Percentiles rank a stretch among this genome's conserved stretches.
Evolutionary conservation across 2,888 invertebrate species (phyloP).

Genomic region (Beris morrisii): DNA sequence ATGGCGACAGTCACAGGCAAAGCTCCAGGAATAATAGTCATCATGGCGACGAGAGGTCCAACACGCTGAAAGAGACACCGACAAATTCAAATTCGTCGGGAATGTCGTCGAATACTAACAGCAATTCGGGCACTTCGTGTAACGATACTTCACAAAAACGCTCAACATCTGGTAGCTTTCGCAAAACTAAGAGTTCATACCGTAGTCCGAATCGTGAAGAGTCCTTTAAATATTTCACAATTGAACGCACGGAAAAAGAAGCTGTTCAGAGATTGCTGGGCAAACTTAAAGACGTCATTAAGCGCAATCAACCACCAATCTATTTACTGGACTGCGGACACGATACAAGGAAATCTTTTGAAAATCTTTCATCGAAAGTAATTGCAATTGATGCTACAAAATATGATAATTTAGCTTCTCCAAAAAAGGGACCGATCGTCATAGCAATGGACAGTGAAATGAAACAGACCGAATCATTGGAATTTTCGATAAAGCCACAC

Average conservation of each 20-base stretch:
- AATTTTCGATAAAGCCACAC: background rate
- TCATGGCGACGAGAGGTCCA: constrained; percentile 8
- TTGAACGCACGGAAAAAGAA: constrained; percentile 8
- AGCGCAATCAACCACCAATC: background rate
- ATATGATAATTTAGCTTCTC: background rate
- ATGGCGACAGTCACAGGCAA: constrained; percentile 62
- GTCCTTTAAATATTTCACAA: background rate
- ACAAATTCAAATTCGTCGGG: constrained; percentile 29
- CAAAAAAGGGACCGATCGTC: constrained; percentile 7
- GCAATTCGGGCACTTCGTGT: constrained; percentile 16
- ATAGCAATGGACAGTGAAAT: constrained; percentile 9
- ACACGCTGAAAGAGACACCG: constrained; percentile 19
- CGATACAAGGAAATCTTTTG: constrained; percentile 10
- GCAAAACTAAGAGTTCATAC: background rate
- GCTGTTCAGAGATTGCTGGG: background rate
- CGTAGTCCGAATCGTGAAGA: background rate
- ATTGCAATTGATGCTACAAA: background rate
- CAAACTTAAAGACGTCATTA: background rate
- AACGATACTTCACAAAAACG: background rate
- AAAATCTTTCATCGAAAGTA: constrained; percentile 7
- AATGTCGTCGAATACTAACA: constrained; percentile 11
- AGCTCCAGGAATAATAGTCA: constrained; percentile 53
- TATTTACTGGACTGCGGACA: constrained; percentile 29
- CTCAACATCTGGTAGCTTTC: background rate
- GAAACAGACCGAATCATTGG: background rate